A percentile compares a stretch with the other conserved stretches of the same genome.
These are phyloP conservation scores for Idaea biselata DNA, from an alignment of 2,888 invertebrate genomes.

Conservation along the genomic window DNA sequence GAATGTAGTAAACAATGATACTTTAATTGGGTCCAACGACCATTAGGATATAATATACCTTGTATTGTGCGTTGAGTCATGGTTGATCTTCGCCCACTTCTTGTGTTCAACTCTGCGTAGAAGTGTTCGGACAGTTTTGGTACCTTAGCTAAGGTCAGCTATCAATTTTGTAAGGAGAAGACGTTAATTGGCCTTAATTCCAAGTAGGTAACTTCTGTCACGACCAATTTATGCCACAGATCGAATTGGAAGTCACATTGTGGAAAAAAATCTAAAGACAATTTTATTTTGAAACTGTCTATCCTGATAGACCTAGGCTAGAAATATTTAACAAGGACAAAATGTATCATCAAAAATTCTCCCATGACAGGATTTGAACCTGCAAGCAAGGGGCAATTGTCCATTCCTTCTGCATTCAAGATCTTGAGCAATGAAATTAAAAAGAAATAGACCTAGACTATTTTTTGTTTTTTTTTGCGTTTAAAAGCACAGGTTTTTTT, in stretches of 20 bases:
- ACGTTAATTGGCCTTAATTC: background rate
- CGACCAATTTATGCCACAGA: background rate
- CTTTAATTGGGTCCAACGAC: slow-evolving; percentile 39
- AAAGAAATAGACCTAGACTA: too few species aligned
- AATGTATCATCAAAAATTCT: too few species aligned
- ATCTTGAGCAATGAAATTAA: too few species aligned
- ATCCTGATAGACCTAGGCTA: too few species aligned
- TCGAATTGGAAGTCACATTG: background rate
- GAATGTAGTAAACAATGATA: slow-evolving; percentile 35
- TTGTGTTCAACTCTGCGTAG: slow-evolving; percentile 18
- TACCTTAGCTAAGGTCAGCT: slow-evolving; percentile 5
- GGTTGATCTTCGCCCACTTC: slow-evolving; percentile 45
- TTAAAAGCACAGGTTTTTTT: too few species aligned
- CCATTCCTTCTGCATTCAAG: too few species aligned
- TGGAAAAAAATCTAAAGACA: background rate
- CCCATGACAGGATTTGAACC: too few species aligned
- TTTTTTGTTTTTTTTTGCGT: too few species aligned
- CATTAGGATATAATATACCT: slow-evolving; percentile 36
- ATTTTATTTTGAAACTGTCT: background rate
- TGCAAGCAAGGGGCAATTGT: too few species aligned
- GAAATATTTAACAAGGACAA: too few species aligned
- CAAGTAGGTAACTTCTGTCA: background rate
- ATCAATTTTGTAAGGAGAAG: slow-evolving; percentile 7
- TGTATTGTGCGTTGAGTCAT: slow-evolving; percentile 42
- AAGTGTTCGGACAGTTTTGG: slow-evolving; percentile 7